Base-by-base conservation (phyloP, 2,797 vertebrate species). In the Anas capensis region DNA sequence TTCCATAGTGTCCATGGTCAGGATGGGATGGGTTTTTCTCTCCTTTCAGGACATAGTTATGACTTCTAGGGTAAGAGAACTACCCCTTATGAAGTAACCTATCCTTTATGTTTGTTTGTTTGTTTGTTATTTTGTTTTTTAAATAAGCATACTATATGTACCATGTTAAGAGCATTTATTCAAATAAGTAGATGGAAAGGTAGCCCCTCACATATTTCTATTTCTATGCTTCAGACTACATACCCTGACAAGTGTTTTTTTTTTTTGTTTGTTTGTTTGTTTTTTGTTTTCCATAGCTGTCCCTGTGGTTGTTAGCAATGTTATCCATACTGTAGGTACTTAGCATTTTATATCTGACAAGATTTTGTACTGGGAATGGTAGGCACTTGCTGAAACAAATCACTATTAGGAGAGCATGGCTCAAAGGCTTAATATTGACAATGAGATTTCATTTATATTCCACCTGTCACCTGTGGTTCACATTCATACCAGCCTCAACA, bases 371-470 rank as follows among this genome's bases (percentile, higher is more conserved):
- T 60, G 46, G 20, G 18, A 86, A 60, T 40, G 7, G 16, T 38
- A 76, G 62, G 20, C 38, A 72, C 14, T 88, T 79, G 51, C 38
- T 84, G 62, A 87, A 90, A 82, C 12, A 83, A 70, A 46, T 46
- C 23, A n/a, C 10, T 51, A 9, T 54, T 87, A 71, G 48, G 31
- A 86, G 8, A 60, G 6, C 5, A 14, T 64, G 13, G 26, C 66
- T 79, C 46, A 69, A 64, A 84, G 44, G 5, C 19, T 64, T 88
- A 65, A 53, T 51, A 58, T 8, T 38, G 26, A 58, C 34, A 66
- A 40, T 87, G 11, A 65, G 24, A 80, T 82, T 82, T 86, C 12
- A 68, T 56, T 79, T 68, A 3, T 71, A 53, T 75, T 90, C 51
- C 14, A 75, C 24, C 31, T 80, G 36, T 82, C 34, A 65, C 31